Base-by-base conservation (phyloP, 64 coral and sea anemone genomes). In the Pachyseris speciosa region DNA sequence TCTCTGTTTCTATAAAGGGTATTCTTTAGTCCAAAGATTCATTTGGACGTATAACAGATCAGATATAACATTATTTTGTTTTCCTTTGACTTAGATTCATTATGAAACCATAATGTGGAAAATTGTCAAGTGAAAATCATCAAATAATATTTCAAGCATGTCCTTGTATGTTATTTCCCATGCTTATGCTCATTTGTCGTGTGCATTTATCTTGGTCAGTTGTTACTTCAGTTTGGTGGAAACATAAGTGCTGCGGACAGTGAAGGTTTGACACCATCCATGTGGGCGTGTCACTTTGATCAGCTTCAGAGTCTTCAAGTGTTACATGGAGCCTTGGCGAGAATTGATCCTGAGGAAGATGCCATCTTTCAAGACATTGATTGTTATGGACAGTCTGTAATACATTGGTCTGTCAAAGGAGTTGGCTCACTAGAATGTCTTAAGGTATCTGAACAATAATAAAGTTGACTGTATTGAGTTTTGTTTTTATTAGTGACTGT, bases 271-370 rank as follows among this genome's bases (percentile, higher is more conserved):
- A 94, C 88, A 0, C 92, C 96, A 78, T 77, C 96, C 19, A 98
- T 98, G 96, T 98, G 96, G 96, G 96, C 96, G 37, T 94, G 96
- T 78, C 77, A 98, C 64, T 98, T 91, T 91, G 88, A 98, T 55
- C 92, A 98, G 59, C 45, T 88, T 37, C 51, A 67, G 11, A 98
- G 94, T 59, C 68, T 98, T 9, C 71, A 69, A 3, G 6, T 92
- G 37, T 49, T 98, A 42, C 85, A 88, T 22, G 36, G 76, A n/a
- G 96, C 96, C 74, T 70, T 98, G 34, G 67, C 74, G 16, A 80
- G 96, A 75, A 68, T 88, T 68, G 96, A 98, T 60, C 96, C 96
- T 17, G 44, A 89, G 51, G 92, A 91, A 75, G 92, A 94, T 83
- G 96, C 96, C 34, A 29, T 98, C 52, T 91, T 94, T 51, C 85